phyloP scores from a whole-genome alignment of 2,888 invertebrate species.

The Seira ritae region DNA sequence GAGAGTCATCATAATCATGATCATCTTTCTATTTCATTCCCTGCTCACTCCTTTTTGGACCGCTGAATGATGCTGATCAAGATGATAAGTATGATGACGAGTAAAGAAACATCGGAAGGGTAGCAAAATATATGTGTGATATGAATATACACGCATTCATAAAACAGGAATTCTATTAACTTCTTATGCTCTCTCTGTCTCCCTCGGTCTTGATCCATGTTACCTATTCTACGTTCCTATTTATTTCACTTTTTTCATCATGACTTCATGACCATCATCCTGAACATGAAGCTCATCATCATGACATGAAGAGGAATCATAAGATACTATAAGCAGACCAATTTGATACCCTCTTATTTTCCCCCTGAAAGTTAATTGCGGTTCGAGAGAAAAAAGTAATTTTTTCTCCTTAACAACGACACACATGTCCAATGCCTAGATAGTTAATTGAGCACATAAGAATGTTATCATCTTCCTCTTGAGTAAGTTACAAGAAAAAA shows the following conservation, averaged over 20 bases:
- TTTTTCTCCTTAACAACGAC: background rate
- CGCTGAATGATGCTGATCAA: background rate
- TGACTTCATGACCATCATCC: background rate
- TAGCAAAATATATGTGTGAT: constrained; percentile 2
- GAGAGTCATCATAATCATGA: background rate
- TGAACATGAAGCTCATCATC: no score
- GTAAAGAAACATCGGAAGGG: constrained; percentile 9
- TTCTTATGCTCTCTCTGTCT: constrained; percentile 1
- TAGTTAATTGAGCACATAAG: constrained; percentile 40
- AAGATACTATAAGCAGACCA: background rate
- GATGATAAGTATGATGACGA: background rate
- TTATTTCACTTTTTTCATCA: background rate
- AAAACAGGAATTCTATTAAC: background rate
- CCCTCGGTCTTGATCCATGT: background rate
- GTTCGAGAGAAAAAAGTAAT: no score
- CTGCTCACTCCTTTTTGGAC: background rate
- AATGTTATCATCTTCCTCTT: background rate
- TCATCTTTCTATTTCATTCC: background rate
- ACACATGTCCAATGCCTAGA: constrained; percentile 21
- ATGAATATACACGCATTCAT: background rate
- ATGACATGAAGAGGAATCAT: background rate
- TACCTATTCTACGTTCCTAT: background rate
- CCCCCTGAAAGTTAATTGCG: no score
- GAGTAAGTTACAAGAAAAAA: no score
- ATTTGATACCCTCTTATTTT: background rate